These are phyloP conservation scores for Drosophila quadrilineata DNA, from an alignment of 1,140 invertebrate species.

Conservation along the genomic window DNA sequence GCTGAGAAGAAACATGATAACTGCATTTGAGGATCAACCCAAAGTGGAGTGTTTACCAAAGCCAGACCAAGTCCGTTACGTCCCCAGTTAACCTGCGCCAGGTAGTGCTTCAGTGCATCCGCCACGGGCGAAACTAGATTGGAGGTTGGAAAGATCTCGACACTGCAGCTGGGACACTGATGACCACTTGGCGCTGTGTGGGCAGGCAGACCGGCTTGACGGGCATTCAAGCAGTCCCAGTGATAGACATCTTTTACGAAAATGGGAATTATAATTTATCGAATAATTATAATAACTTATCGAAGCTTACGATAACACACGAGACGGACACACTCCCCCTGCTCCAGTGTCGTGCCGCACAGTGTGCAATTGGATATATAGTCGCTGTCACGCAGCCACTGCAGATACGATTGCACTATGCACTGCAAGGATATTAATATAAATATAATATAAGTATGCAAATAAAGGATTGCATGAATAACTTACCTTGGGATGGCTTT, in stretches of 20 bases:
- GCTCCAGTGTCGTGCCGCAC: slow-evolving; percentile 89
- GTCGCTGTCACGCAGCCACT: slow-evolving; percentile 98
- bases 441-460: not conserved
- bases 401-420: slow-evolving; percentile 97
- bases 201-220: slow-evolving; percentile 72
- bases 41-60: slow-evolving; percentile 47
- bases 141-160: slow-evolving; percentile 72
- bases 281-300: not conserved
- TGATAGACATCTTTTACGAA: slow-evolving; percentile 77
- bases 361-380: slow-evolving; percentile 95
- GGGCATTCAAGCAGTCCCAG: slow-evolving; percentile 77
- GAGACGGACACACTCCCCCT: slow-evolving; percentile 93
- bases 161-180: slow-evolving; percentile 66
- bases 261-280: not conserved
- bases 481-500: slow-evolving; percentile 95
- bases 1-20: slow-evolving; percentile 19
- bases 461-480: too few species aligned
- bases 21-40: not conserved
- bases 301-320: slow-evolving; percentile 89
- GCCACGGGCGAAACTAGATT: slow-evolving; percentile 80
- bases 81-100: slow-evolving; percentile 78
- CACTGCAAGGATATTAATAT: slow-evolving; percentile 86
- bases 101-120: slow-evolving; percentile 64
- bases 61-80: slow-evolving; percentile 74
- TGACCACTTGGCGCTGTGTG: slow-evolving; percentile 77